A percentile compares a stretch with the other conserved stretches of the same genome.
These are phyloP conservation scores for Arizona elegans DNA, from an alignment of 2,113 vertebrate genomes.

Conservation along the genomic window DNA sequence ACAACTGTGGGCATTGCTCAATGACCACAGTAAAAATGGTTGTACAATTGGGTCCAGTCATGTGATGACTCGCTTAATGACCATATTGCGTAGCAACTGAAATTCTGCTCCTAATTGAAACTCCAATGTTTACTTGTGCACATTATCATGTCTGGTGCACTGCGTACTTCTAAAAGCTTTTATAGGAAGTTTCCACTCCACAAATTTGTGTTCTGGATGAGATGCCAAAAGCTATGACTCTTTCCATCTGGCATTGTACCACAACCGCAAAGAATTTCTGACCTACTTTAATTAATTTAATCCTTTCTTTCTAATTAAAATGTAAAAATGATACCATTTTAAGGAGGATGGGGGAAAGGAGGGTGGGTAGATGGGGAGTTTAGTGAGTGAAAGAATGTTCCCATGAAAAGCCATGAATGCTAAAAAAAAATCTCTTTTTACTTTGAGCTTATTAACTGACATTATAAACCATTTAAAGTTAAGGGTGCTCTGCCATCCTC, in stretches of 20 bases:
- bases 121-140: background rate
- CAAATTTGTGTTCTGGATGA: background rate
- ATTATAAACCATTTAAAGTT: background rate
- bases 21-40: background rate
- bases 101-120: background rate
- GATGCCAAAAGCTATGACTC: background rate
- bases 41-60: background rate
- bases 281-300: constrained; percentile 4
- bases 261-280: background rate
- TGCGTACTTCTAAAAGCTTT: background rate
- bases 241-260: background rate
- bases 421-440: background rate
- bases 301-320: constrained; percentile 12
- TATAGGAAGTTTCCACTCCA: background rate
- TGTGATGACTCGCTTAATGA: too few relatives aligned
- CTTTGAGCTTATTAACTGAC: background rate
- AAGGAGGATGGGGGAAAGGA: background rate
- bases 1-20: background rate
- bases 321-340: background rate
- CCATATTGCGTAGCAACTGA: background rate
- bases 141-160: background rate
- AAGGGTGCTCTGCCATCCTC: background rate
- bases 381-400: too few relatives aligned
- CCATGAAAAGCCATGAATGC: too few relatives aligned
- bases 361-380: background rate